Conservation (phyloP, 2,113 vertebrate genomes). For the Aythya baeri region DNA sequence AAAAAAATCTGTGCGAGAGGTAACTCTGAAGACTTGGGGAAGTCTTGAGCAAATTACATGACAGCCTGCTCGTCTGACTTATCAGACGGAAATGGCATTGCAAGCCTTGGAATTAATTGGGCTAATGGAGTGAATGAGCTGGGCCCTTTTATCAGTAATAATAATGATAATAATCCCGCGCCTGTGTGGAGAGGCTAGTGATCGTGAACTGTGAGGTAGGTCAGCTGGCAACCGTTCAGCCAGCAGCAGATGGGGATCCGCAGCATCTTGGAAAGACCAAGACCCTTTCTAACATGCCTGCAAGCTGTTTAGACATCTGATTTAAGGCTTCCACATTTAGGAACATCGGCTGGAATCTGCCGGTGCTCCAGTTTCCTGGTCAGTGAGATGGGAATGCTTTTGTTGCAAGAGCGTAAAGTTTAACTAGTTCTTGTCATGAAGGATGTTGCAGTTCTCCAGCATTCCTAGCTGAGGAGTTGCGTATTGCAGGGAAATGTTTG, state of each 20-base stretch:
- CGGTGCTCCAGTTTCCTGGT: background rate
- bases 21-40: background rate
- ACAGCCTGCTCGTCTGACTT: background rate
- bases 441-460: background rate
- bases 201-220: background rate
- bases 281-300: background rate
- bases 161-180: background rate
- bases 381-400: background rate
- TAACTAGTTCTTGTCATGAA: background rate
- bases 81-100: background rate
- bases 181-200: background rate
- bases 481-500: background rate
- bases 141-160: background rate
- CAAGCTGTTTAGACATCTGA: background rate
- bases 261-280: background rate
- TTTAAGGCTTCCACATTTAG: background rate
- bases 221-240: background rate
- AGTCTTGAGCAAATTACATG: background rate
- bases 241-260: background rate
- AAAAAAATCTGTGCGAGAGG: slow-evolving; percentile 27
- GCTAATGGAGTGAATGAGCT: background rate
- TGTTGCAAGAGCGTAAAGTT: background rate
- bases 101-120: background rate
- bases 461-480: background rate
- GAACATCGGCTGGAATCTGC: background rate